A percentile compares a stretch with the other conserved stretches of the same genome.
These are phyloP conservation scores for Lysiphlebus fabarum DNA, from an alignment of 1,140 invertebrate genomes.

Conservation along the genomic window DNA sequence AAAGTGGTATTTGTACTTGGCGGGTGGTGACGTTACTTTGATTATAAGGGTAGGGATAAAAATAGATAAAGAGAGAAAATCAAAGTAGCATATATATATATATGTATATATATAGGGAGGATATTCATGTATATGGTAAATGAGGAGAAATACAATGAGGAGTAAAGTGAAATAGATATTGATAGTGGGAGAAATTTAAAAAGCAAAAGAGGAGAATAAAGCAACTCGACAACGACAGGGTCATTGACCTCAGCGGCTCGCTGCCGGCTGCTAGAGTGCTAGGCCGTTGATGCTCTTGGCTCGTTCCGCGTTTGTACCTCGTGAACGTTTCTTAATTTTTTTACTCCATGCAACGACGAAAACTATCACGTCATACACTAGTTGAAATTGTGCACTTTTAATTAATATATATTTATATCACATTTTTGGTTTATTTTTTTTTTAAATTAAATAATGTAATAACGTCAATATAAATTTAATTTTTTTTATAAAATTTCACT, in stretches of 20 bases:
- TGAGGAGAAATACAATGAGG: neutral
- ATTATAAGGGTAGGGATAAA: no score
- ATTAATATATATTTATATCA: no score
- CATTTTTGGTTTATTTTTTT: no score
- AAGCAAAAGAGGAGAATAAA: constrained; percentile 31
- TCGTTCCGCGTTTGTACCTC: constrained; percentile 37
- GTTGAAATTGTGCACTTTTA: constrained; percentile 2
- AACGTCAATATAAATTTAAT: no score
- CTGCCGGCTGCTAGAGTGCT: constrained; percentile 53
- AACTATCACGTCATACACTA: constrained; percentile 19
- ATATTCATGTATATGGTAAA: neutral
- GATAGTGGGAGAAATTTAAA: constrained; percentile 1
- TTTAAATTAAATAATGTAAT: no score
- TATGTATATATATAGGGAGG: no score
- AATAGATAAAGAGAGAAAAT: no score
- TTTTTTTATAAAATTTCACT: no score
- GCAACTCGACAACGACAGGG: constrained; percentile 45
- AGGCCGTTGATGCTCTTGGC: constrained; percentile 31
- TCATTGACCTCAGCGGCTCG: constrained; percentile 54
- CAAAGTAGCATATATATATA: no score
- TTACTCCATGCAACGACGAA: constrained; percentile 12
- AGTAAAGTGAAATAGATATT: constrained; percentile 5
- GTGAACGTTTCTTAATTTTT: constrained; percentile 39
- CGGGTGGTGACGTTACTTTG: no score
- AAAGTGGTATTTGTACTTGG: neutral